Percentiles rank a stretch among this genome's conserved stretches.
phyloP scores from a whole-genome alignment of 2,113 vertebrate species.

The Gymnogyps californianus region DNA sequence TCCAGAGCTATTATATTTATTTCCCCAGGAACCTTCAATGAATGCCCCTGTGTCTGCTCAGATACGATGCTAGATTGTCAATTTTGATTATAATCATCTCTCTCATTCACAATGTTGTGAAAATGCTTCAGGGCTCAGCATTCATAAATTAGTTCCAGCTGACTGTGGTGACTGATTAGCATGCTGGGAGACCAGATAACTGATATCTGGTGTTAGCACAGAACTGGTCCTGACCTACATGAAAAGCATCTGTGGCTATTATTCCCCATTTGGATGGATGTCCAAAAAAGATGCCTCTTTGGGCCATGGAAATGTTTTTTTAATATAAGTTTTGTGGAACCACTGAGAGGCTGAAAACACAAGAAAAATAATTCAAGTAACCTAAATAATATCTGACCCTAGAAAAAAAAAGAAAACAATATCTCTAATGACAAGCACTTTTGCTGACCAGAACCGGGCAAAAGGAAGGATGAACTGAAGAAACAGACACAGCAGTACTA shows the following conservation, averaged over 20 bases:
- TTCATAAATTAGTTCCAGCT: slow-evolving; percentile 66
- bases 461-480: background rate
- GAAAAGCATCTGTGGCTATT: slow-evolving; percentile 11
- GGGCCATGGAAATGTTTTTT: background rate
- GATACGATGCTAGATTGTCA: slow-evolving; percentile 55
- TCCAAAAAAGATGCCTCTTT: background rate
- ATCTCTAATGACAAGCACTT: background rate
- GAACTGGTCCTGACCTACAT: slow-evolving; percentile 41
- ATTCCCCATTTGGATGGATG: background rate
- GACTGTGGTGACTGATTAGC: slow-evolving; percentile 61
- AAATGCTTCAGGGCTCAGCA: slow-evolving; percentile 49
- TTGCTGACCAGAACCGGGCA: background rate
- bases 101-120: slow-evolving; percentile 34
- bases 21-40: slow-evolving; percentile 45
- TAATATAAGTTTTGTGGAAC: background rate
- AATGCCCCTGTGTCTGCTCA: slow-evolving; percentile 23
- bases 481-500: background rate
- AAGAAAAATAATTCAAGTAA: background rate
- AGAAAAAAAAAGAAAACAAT: background rate
- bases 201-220: slow-evolving; percentile 58
- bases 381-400: background rate
- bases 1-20: slow-evolving; percentile 43
- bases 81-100: slow-evolving; percentile 61
- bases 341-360: background rate
- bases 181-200: slow-evolving; percentile 57